Evolutionary conservation across 2,888 invertebrate species (phyloP).

Genomic region (Choristoneura rosaceana): DNA sequence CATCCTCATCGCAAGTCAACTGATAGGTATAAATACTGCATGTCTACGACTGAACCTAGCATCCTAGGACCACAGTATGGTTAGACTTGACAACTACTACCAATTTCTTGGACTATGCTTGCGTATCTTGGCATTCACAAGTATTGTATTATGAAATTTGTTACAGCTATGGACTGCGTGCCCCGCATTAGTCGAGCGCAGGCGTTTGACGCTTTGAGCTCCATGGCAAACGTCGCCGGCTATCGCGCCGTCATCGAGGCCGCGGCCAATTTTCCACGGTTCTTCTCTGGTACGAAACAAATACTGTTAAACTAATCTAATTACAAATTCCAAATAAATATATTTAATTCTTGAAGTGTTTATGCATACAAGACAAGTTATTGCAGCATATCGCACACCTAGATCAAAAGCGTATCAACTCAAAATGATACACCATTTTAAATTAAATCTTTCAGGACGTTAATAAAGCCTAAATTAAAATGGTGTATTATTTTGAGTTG

Average conservation of each 20-base stretch:
- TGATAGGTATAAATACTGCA: too few species aligned
- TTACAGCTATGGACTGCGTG: constrained; percentile 93
- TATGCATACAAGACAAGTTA: too few species aligned
- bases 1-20: too few species aligned
- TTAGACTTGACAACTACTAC: not conserved
- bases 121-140: too few species aligned
- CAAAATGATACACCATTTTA: too few species aligned
- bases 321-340: not conserved
- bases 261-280: constrained; percentile 95
- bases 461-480: too few species aligned
- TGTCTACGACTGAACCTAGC: not conserved
- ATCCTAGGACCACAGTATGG: not conserved
- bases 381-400: too few species aligned
- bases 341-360: too few species aligned
- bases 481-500: too few species aligned
- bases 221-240: constrained; percentile 96
- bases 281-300: constrained; percentile 88
- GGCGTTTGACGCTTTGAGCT: constrained; percentile 95
- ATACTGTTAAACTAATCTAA: not conserved
- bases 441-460: too few species aligned
- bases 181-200: constrained; percentile 95
- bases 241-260: constrained; percentile 96
- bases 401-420: too few species aligned
- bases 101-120: too few species aligned
- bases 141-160: not conserved